phyloP scores from a whole-genome alignment of 1,140 invertebrate species.

The Drosophila nasuta region DNA sequence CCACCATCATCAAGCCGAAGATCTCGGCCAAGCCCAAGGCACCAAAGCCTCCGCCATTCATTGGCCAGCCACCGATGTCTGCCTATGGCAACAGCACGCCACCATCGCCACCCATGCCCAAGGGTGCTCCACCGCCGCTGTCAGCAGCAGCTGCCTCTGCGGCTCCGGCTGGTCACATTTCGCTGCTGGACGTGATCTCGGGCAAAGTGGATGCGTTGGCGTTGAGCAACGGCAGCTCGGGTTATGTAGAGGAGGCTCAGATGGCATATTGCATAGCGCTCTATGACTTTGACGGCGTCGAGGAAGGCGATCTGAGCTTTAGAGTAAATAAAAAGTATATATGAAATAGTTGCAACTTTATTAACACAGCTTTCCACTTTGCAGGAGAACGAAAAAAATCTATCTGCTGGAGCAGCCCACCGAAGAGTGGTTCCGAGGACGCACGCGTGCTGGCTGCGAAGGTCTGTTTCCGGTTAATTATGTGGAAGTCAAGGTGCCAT shows the following conservation, averaged over 20 bases:
- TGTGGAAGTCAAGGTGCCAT: constrained; percentile 90
- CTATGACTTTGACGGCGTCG: constrained; percentile 90
- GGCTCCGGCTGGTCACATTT: constrained; percentile 67
- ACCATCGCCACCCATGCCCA: constrained; percentile 91
- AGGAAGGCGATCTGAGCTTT: constrained; percentile 90
- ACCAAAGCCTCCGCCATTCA: constrained; percentile 73
- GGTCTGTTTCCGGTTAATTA: constrained; percentile 94
- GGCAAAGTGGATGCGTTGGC: constrained; percentile 77
- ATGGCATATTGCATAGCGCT: constrained; percentile 90
- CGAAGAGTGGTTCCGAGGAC: constrained; percentile 92
- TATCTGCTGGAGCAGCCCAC: constrained; percentile 89
- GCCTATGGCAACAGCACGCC: constrained; percentile 59
- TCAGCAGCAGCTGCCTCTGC: constrained; percentile 81
- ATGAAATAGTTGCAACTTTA: neutral
- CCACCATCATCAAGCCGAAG: constrained; percentile 88
- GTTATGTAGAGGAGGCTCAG: constrained; percentile 58
- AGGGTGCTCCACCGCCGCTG: constrained; percentile 90
- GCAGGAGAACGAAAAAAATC: constrained; percentile 89
- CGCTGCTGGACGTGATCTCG: constrained; percentile 79
- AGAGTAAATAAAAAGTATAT: constrained; percentile 86
- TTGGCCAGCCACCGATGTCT: constrained; percentile 50
- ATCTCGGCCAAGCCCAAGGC: constrained; percentile 79
- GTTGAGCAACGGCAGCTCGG: constrained; percentile 55
- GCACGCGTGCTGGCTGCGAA: constrained; percentile 87
- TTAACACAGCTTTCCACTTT: constrained; percentile 48